A percentile compares a stretch with the other conserved stretches of the same genome.
Evolutionary conservation across 1,140 invertebrate species (phyloP).

Genomic region (Diachasmimorpha longicaudata): DNA sequence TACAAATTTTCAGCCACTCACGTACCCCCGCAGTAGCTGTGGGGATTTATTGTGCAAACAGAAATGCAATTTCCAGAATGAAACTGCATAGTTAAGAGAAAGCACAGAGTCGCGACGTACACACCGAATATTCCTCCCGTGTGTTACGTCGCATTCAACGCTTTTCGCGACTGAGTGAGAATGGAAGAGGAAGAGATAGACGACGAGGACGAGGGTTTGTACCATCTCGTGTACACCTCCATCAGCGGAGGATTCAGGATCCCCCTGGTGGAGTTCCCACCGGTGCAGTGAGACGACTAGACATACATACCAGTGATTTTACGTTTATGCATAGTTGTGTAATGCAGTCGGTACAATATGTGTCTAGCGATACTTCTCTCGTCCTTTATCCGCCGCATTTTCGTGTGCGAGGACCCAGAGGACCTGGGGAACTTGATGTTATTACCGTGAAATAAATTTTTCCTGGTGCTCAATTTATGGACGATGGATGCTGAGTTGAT

Average conservation of each 20-base stretch:
- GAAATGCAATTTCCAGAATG: slow-evolving; percentile 31
- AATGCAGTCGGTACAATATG: not conserved
- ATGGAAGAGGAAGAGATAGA: not conserved
- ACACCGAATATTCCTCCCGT: not conserved
- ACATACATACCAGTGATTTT: slow-evolving; percentile 17
- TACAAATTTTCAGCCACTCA: slow-evolving; percentile 25
- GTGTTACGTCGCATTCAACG: slow-evolving; percentile 12
- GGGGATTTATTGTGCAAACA: slow-evolving; percentile 30
- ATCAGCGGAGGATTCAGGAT: not conserved
- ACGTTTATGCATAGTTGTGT: slow-evolving; percentile 15
- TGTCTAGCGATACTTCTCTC: slow-evolving; percentile 12
- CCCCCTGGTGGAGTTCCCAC: not conserved
- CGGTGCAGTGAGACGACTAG: not conserved
- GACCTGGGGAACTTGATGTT: not conserved
- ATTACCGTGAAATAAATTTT: not conserved
- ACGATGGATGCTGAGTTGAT: not conserved
- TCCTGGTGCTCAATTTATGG: not conserved
- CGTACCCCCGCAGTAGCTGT: slow-evolving; percentile 10
- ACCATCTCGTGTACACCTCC: not conserved
- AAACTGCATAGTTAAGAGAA: slow-evolving; percentile 28
- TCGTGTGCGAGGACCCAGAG: not conserved
- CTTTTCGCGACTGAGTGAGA: not conserved
- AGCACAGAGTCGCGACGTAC: not conserved
- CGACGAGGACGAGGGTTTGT: not conserved
- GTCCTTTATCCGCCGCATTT: not conserved